Conservation (phyloP, 2,797 vertebrate species). For the Urocyon cinereoargenteus region DNA sequence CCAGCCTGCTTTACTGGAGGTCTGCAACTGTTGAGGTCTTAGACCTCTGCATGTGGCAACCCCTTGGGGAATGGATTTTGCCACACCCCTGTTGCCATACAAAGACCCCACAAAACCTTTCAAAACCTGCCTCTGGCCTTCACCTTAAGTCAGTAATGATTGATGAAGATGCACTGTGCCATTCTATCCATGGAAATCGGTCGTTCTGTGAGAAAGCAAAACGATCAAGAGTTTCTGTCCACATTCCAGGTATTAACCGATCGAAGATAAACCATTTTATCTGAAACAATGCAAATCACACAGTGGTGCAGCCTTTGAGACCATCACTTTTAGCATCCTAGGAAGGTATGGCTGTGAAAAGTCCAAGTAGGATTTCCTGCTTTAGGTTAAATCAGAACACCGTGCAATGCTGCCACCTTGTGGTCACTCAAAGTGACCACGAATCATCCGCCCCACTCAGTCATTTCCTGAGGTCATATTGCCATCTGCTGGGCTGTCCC, state of each 20-base stretch:
- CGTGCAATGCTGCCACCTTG: not conserved
- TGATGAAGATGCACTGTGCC: not conserved
- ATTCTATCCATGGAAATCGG: not conserved
- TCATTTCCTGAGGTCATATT: slow-evolving; percentile 4
- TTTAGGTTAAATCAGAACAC: not conserved
- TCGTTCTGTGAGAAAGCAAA: not conserved
- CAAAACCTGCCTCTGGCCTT: not conserved
- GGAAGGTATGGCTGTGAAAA: not conserved
- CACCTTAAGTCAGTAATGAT: not conserved
- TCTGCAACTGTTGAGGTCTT: rapidly evolving
- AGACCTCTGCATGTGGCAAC: rapidly evolving
- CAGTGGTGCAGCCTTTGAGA: not conserved
- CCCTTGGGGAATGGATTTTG: not conserved
- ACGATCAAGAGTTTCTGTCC: not conserved
- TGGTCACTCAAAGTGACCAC: not conserved
- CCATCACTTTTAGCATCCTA: not conserved
- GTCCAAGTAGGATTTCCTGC: rapidly evolving
- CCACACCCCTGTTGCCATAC: not conserved
- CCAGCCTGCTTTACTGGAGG: not conserved
- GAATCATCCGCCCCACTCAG: rapidly evolving
- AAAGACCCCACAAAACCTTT: not conserved
- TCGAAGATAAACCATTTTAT: not conserved
- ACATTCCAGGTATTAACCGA: rapidly evolving
- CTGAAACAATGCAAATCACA: not conserved
- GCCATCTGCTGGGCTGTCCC: slow-evolving; percentile 83